These are phyloP conservation scores for Callipepla squamata DNA, from an alignment of 2,113 vertebrate species.

Conservation along the genomic window DNA sequence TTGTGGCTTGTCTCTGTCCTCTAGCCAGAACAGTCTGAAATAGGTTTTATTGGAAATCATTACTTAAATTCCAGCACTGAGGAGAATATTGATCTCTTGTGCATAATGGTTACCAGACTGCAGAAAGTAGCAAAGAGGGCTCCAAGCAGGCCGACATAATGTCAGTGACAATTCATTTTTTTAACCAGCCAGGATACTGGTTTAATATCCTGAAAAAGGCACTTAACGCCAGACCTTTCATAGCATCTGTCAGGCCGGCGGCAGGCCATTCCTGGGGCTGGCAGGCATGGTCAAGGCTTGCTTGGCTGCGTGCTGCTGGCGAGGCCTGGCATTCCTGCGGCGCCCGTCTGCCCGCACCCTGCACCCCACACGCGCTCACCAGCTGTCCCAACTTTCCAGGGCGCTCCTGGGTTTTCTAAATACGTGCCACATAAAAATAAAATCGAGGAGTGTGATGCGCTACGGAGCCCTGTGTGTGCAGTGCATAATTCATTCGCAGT, in stretches of 20 bases:
- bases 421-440: conserved; percentile 79
- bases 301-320: conserved; percentile 44
- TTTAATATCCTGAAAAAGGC: conserved; percentile 86
- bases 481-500: conserved; percentile 65
- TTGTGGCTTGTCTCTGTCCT: conserved; percentile 77
- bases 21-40: conserved; percentile 72
- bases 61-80: conserved; percentile 78
- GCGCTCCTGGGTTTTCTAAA: conserved; percentile 77
- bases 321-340: conserved; percentile 64
- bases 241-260: conserved; percentile 74
- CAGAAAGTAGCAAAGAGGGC: conserved; percentile 72
- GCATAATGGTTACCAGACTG: conserved; percentile 82
- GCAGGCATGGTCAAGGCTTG: conserved; percentile 32
- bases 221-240: conserved; percentile 77
- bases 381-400: conserved; percentile 79
- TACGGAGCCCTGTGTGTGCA: conserved; percentile 36
- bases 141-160: conserved; percentile 73
- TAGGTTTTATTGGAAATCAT: conserved; percentile 85
- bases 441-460: conserved; percentile 40
- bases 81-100: conserved; percentile 76
- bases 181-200: conserved; percentile 77
- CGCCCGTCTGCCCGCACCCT: background rate
- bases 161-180: conserved; percentile 83
- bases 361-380: conserved; percentile 45
- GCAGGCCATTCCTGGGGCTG: conserved; percentile 67